Percentiles rank a stretch among this genome's conserved stretches.
phyloP scores from a whole-genome alignment of 2,888 invertebrate genomes.

The Patella caerulea region DNA sequence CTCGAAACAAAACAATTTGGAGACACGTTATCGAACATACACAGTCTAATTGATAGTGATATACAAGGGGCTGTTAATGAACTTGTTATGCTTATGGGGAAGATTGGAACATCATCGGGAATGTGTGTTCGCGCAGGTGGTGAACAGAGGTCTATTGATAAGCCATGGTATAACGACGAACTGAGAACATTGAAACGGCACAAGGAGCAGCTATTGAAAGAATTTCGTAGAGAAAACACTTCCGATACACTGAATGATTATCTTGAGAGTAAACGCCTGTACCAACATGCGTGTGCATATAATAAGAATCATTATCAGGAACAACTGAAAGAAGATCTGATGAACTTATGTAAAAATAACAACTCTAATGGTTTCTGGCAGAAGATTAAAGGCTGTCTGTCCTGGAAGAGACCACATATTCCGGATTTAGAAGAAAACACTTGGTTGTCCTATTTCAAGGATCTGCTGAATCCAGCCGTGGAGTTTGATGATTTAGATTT shows the following conservation, averaged over 20 bases:
- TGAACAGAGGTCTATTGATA: no score
- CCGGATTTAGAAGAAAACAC: no score
- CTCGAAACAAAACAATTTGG: no score
- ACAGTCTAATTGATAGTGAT: no score
- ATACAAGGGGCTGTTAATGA: no score
- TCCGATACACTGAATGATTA: not conserved
- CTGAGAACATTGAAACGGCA: not conserved
- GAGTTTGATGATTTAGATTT: not conserved
- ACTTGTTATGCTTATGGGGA: no score
- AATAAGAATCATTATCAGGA: not conserved
- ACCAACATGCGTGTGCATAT: not conserved
- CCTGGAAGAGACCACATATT: no score
- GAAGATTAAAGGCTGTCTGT: not conserved
- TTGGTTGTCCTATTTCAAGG: not conserved
- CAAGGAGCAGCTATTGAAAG: not conserved
- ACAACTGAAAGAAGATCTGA: not conserved
- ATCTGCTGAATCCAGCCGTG: not conserved
- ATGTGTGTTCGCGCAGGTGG: no score
- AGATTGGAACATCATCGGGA: no score
- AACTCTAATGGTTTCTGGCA: not conserved
- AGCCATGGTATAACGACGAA: not conserved
- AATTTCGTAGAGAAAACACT: not conserved
- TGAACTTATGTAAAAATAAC: not conserved
- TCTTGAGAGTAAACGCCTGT: not conserved
- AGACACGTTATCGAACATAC: no score